These are phyloP conservation scores for Nematopogon swammerdamellus DNA, from an alignment of 2,888 invertebrate genomes.

Conservation along the genomic window DNA sequence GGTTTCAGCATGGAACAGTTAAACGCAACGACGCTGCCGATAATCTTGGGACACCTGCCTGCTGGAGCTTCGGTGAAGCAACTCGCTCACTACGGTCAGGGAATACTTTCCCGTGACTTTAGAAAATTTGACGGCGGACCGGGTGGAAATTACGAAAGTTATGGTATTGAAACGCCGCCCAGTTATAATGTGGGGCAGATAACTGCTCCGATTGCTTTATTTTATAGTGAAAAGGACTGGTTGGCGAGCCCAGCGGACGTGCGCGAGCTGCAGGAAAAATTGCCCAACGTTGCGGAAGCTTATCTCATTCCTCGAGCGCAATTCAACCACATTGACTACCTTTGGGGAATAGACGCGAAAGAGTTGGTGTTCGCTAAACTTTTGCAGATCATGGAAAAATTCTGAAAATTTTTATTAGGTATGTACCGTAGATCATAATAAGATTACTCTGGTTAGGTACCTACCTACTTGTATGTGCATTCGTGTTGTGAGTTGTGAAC, in stretches of 20 bases:
- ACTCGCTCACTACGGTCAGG: constrained; percentile 52
- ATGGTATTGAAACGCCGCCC: constrained; percentile 25
- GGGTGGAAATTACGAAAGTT: constrained; percentile 21
- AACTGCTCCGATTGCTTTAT: constrained; percentile 27
- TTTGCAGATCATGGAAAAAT: constrained; percentile 15
- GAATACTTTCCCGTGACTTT: constrained; percentile 25
- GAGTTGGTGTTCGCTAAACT: constrained; percentile 29
- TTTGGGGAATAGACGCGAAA: constrained; percentile 31
- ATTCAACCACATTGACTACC: constrained; percentile 39
- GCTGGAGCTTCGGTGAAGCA: constrained; percentile 54
- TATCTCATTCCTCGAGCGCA: constrained; percentile 50
- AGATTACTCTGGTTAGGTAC: background rate
- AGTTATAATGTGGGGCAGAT: constrained; percentile 25
- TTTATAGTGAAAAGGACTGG: constrained; percentile 59
- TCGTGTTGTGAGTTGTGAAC: constrained; percentile 1
- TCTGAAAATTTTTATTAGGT: constrained; percentile 2
- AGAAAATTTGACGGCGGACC: constrained; percentile 28
- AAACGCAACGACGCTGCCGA: constrained; percentile 55
- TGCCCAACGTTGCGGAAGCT: constrained; percentile 53
- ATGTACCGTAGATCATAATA: constrained; percentile 2
- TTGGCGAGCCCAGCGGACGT: constrained; percentile 59
- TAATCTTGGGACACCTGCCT: constrained; percentile 50
- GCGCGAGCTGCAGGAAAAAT: constrained; percentile 35
- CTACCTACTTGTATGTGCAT: constrained; percentile 10
- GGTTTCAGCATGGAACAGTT: constrained; percentile 57